Conservation (phyloP, 92 coral and sea anemone genomes). For the Umimayanthus chanpuru region DNA sequence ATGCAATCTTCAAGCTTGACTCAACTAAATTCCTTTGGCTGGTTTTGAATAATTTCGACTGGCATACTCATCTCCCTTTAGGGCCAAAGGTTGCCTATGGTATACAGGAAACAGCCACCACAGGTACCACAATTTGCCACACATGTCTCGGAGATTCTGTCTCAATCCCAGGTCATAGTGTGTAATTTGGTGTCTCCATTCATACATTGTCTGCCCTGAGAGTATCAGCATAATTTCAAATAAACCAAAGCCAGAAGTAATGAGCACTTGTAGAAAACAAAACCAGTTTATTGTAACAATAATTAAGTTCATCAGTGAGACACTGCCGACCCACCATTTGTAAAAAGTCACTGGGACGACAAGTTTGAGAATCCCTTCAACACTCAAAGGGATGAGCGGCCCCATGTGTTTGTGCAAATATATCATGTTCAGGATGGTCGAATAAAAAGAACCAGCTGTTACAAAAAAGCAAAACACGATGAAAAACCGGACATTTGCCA, state of each 20-base stretch:
- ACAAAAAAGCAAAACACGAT: slow-evolving; percentile 68
- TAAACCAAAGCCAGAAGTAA: slow-evolving; percentile 57
- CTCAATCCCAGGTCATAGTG: slow-evolving; percentile 74
- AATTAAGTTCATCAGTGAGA: slow-evolving; percentile 58
- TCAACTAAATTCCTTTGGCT: slow-evolving; percentile 26
- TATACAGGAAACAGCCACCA: slow-evolving; percentile 81
- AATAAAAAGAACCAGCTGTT: slow-evolving; percentile 53
- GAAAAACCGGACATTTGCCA: slow-evolving; percentile 71
- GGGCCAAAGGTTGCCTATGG: slow-evolving; percentile 33
- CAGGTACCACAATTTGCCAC: slow-evolving; percentile 73
- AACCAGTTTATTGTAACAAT: slow-evolving; percentile 83
- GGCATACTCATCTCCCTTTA: slow-evolving; percentile 10
- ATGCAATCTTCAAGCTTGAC: not conserved
- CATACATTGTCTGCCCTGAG: slow-evolving; percentile 84
- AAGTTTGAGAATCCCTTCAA: slow-evolving; percentile 69
- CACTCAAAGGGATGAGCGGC: slow-evolving; percentile 71
- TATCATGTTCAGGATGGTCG: slow-evolving; percentile 59
- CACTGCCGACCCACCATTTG: slow-evolving; percentile 74
- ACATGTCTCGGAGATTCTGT: slow-evolving; percentile 62
- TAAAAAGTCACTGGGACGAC: slow-evolving; percentile 72
- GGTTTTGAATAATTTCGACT: slow-evolving; percentile 18
- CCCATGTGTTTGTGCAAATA: slow-evolving; percentile 62
- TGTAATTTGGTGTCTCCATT: slow-evolving; percentile 68
- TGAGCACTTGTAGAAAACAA: slow-evolving; percentile 65
- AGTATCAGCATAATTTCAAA: slow-evolving; percentile 73